Conservation (phyloP, 2,888 invertebrate genomes). For the Drosophila parthenogenetica region DNA sequence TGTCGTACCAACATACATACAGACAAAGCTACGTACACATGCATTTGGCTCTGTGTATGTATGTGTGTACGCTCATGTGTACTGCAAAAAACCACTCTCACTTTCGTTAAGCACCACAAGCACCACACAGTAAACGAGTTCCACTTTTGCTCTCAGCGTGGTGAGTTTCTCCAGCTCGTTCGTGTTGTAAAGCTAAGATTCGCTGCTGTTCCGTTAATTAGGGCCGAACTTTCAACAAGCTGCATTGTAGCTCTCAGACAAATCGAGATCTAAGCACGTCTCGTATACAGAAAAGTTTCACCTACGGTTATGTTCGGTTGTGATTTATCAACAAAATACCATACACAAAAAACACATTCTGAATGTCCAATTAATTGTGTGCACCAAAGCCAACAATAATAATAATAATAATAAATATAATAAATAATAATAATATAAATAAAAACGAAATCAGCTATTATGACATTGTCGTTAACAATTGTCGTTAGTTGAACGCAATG, state of each 20-base stretch:
- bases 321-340: conserved; percentile 38
- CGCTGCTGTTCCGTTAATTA: conserved; percentile 66
- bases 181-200: conserved; percentile 65
- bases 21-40: conserved; percentile 7
- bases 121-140: conserved; percentile 61
- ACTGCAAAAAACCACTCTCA: conserved; percentile 63
- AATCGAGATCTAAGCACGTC: conserved; percentile 63
- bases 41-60: neutral
- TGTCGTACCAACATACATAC: neutral
- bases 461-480: neutral
- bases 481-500: neutral
- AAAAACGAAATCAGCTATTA: neutral
- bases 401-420: neutral
- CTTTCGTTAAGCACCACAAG: conserved; percentile 57
- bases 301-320: conserved; percentile 67
- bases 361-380: conserved; percentile 10
- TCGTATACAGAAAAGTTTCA: conserved; percentile 65
- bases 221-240: conserved; percentile 62
- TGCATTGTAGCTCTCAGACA: conserved; percentile 64
- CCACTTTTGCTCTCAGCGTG: conserved; percentile 67
- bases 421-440: conserved; percentile 2
- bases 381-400: neutral
- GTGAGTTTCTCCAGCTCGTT: conserved; percentile 62
- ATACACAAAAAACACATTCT: conserved; percentile 7
- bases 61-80: neutral